Percentiles rank a stretch among this genome's conserved stretches.
phyloP scores from a whole-genome alignment of 1,140 invertebrate genomes.

The Meloidogyne exigua region DNA sequence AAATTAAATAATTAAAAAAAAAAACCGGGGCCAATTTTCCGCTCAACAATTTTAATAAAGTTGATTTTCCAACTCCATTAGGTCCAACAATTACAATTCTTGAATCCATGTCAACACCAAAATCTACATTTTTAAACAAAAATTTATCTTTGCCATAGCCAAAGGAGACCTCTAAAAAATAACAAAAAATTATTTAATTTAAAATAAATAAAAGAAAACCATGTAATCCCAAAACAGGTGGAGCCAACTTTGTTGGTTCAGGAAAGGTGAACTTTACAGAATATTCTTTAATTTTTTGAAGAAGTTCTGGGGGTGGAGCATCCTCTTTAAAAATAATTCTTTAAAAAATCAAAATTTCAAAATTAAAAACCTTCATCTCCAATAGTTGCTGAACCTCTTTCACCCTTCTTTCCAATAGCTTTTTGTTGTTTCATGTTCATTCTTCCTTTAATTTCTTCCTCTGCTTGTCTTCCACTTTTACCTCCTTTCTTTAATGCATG shows the following conservation, averaged over 20 bases:
- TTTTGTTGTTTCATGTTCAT: conserved; percentile 72
- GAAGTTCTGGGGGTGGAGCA: conserved; percentile 75
- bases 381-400: conserved; percentile 66
- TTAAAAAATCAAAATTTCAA: conserved; percentile 8
- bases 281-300: conserved; percentile 86
- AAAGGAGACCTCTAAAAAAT: conserved; percentile 44
- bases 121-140: conserved; percentile 67
- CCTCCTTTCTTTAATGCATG: conserved; percentile 91
- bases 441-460: conserved; percentile 78
- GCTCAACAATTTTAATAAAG: conserved; percentile 89
- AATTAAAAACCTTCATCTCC: conserved; percentile 50
- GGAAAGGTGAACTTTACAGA: conserved; percentile 95
- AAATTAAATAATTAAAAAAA: background rate
- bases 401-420: conserved; percentile 51
- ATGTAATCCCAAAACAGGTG: conserved; percentile 88
- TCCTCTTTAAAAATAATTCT: conserved; percentile 67
- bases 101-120: conserved; percentile 81
- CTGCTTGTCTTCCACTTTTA: conserved; percentile 87
- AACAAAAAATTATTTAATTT: conserved; percentile 71
- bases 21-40: conserved; percentile 81
- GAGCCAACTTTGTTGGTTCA: conserved; percentile 86
- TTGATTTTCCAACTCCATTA: conserved; percentile 96
- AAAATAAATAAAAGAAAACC: conserved; percentile 25
- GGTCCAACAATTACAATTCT: conserved; percentile 91
- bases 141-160: conserved; percentile 38